Evolutionary conservation across 1,140 invertebrate species (phyloP).

Genomic region (Sycophaga agraensis): DNA sequence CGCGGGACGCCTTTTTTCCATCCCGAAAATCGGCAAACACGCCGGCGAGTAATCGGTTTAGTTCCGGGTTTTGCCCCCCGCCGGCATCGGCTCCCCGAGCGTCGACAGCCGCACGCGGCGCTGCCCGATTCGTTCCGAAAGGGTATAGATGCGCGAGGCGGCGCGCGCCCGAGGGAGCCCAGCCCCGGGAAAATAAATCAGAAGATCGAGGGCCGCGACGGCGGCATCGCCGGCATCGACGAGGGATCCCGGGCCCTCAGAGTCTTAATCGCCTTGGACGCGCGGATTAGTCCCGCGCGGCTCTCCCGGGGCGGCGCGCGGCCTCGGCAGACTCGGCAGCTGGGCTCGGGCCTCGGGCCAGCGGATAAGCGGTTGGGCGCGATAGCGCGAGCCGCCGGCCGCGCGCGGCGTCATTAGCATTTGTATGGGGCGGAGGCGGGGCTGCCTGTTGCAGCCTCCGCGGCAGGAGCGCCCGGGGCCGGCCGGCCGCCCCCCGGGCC

Average conservation of each 20-base stretch:
- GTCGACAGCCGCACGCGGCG: no score
- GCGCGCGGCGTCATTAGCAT: conserved; percentile 49
- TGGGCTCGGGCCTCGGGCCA: no score
- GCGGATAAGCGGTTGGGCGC: no score
- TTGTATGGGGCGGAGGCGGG: conserved; percentile 45
- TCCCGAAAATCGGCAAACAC: conserved; percentile 33
- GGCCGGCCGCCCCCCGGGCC: conserved; percentile 39
- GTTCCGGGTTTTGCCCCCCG: no score
- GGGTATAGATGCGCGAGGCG: conserved; percentile 12
- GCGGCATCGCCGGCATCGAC: no score
- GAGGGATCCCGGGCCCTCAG: conserved; percentile 43
- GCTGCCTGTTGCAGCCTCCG: no score
- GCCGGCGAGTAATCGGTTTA: conserved; percentile 35
- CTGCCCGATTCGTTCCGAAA: not conserved
- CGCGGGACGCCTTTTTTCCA: conserved; percentile 15
- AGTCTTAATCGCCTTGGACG: conserved; percentile 44
- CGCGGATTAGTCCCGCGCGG: conserved; percentile 42
- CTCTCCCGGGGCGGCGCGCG: no score
- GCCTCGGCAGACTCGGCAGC: no score
- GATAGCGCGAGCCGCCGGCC: not conserved
- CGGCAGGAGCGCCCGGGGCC: no score
- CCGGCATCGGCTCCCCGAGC: no score
- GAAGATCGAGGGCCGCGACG: conserved; percentile 3
- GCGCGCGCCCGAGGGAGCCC: no score
- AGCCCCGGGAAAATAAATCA: conserved; percentile 36